Conservation (phyloP, 2,797 vertebrate species). For the Sebastes nivosus region DNA sequence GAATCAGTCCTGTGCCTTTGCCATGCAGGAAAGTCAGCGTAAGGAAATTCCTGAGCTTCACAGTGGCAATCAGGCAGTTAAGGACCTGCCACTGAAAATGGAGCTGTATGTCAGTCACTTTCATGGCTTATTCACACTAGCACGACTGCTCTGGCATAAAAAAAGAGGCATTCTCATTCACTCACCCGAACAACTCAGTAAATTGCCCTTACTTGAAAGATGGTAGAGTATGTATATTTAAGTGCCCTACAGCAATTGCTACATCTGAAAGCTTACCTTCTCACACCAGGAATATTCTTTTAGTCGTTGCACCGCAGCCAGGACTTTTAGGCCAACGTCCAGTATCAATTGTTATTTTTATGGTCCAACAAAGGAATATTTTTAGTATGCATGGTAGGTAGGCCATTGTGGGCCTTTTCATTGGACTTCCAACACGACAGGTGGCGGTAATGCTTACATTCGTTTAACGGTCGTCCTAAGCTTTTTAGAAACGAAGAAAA, state of each 20-base stretch:
- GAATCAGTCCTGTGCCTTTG: slow-evolving; percentile 75
- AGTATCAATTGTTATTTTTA: background rate
- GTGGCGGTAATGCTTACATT: slow-evolving; percentile 1
- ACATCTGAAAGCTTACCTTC: slow-evolving; percentile 22
- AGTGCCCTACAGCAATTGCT: slow-evolving; percentile 9
- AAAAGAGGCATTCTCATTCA: slow-evolving; percentile 59
- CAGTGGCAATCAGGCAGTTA: slow-evolving; percentile 81
- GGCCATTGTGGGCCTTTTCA: background rate
- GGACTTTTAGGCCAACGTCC: background rate
- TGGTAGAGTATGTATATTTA: slow-evolving; percentile 25
- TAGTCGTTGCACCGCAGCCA: background rate
- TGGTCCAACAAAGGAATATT: background rate
- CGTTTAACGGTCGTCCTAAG: background rate
- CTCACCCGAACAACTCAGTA: slow-evolving; percentile 54
- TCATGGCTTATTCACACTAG: slow-evolving; percentile 78
- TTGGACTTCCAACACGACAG: background rate
- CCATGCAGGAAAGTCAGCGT: slow-evolving; percentile 73
- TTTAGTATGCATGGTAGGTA: background rate
- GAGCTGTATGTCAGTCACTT: slow-evolving; percentile 79
- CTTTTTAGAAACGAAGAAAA: background rate
- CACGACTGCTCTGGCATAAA: slow-evolving; percentile 56
- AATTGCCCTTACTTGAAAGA: slow-evolving; percentile 60
- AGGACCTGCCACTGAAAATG: slow-evolving; percentile 81
- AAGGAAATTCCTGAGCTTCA: slow-evolving; percentile 79
- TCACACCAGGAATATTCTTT: background rate